phyloP scores from a whole-genome alignment of 2,113 vertebrate species.

The Hippocampus barbouri region DNA sequence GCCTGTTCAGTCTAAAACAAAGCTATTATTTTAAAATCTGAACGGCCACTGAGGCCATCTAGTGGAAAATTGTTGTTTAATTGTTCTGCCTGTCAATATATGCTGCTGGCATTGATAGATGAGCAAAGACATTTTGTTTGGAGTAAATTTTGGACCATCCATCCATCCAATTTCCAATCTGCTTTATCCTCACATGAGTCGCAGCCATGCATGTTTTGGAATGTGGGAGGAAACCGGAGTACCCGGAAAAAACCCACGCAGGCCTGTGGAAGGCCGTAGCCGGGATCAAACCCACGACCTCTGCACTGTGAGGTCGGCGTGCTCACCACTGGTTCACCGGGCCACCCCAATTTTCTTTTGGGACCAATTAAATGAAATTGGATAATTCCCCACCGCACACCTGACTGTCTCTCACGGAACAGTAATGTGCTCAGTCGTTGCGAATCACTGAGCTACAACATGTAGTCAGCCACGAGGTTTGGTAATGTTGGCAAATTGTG shows the following conservation, averaged over 20 bases:
- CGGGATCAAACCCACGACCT: too few relatives aligned
- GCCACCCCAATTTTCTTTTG: neutral
- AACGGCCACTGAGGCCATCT: too few relatives aligned
- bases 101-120: neutral
- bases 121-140: neutral
- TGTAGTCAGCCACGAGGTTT: neutral
- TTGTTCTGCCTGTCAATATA: neutral
- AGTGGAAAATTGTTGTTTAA: neutral
- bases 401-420: neutral
- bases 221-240: too few relatives aligned
- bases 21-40: too few relatives aligned
- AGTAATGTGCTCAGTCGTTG: neutral
- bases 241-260: too few relatives aligned
- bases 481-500: neutral
- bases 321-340: too few relatives aligned
- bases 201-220: too few relatives aligned
- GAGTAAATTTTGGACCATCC: neutral
- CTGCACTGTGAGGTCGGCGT: too few relatives aligned
- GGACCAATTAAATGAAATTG: neutral
- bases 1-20: too few relatives aligned
- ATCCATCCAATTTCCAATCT: too few relatives aligned
- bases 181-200: too few relatives aligned
- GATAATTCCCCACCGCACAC: neutral
- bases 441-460: neutral
- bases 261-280: too few relatives aligned